phyloP scores from a whole-genome alignment of 2,797 vertebrate genomes.

The Sebastes iracundus region DNA sequence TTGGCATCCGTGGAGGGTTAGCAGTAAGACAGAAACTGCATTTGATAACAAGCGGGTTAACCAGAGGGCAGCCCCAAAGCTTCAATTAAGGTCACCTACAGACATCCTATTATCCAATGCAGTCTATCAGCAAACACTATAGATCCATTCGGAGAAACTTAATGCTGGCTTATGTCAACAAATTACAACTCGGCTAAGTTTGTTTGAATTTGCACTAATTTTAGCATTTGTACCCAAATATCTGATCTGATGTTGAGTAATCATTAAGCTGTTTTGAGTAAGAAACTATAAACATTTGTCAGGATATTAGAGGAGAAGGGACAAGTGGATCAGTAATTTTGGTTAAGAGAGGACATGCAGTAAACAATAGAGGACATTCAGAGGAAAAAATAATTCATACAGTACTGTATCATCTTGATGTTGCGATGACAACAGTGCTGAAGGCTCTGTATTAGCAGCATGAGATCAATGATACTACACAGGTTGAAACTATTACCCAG shows the following conservation, averaged over 20 bases:
- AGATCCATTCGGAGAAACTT: slow-evolving; percentile 30
- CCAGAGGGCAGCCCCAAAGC: slow-evolving; percentile 65
- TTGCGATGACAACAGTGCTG: neutral
- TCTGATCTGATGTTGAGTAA: neutral
- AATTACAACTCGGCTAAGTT: neutral
- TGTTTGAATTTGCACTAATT: neutral
- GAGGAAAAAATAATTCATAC: neutral
- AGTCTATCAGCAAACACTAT: slow-evolving; percentile 36
- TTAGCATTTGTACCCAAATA: neutral
- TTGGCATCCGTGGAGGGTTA: slow-evolving; percentile 71
- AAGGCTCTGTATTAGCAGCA: neutral
- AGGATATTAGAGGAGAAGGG: neutral
- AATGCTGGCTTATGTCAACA: slow-evolving; percentile 14
- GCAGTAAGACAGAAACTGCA: slow-evolving; percentile 71
- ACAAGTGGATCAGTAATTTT: neutral
- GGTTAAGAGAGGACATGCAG: neutral
- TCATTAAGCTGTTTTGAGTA: neutral
- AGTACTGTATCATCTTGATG: neutral
- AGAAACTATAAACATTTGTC: neutral
- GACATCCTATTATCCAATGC: slow-evolving; percentile 57
- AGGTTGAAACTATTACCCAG: neutral
- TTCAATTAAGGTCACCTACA: slow-evolving; percentile 68
- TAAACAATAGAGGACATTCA: neutral
- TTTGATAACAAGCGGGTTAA: slow-evolving; percentile 73
- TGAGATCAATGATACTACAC: neutral